These are phyloP conservation scores for Hirtodrosophila alboralis DNA, from an alignment of 2,888 invertebrate species.

Conservation along the genomic window DNA sequence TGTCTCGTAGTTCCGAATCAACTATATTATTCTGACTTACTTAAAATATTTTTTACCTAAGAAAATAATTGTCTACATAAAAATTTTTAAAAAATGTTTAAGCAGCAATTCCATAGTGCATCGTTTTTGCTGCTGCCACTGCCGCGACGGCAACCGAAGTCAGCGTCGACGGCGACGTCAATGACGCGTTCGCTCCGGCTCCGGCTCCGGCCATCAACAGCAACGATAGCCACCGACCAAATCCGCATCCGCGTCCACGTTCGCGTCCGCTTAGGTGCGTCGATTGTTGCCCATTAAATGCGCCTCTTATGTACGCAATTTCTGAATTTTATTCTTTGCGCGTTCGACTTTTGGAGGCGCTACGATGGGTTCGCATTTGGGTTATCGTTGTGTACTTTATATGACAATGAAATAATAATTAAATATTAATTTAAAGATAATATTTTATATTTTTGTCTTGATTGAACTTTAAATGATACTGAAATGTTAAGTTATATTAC, in stretches of 20 bases:
- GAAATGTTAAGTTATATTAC: no score
- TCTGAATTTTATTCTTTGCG: constrained; percentile 55
- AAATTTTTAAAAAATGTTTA: no score
- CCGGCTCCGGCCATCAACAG: constrained; percentile 10
- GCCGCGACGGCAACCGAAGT: constrained; percentile 3
- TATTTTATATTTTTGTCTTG: no score
- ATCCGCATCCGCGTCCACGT: constrained; percentile 6
- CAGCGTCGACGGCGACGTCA: constrained; percentile 14
- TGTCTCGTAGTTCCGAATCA: no score
- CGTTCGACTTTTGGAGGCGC: constrained; percentile 36
- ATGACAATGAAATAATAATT: no score
- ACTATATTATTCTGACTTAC: no score
- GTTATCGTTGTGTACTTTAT: no score
- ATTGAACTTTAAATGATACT: no score
- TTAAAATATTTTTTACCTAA: no score
- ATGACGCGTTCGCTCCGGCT: constrained; percentile 31
- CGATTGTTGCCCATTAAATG: constrained; percentile 58
- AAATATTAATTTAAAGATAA: no score
- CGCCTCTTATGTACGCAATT: constrained; percentile 55
- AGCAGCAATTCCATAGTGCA: no score
- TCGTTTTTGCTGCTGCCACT: not conserved
- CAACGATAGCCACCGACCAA: constrained; percentile 6
- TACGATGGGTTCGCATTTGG: constrained; percentile 2
- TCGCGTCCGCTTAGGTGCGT: constrained; percentile 44
- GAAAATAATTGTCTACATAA: no score